A percentile compares a stretch with the other conserved stretches of the same genome.
Conservation (phyloP, 2,113 vertebrate genomes). For the Ceuthmochares aereus region DNA sequence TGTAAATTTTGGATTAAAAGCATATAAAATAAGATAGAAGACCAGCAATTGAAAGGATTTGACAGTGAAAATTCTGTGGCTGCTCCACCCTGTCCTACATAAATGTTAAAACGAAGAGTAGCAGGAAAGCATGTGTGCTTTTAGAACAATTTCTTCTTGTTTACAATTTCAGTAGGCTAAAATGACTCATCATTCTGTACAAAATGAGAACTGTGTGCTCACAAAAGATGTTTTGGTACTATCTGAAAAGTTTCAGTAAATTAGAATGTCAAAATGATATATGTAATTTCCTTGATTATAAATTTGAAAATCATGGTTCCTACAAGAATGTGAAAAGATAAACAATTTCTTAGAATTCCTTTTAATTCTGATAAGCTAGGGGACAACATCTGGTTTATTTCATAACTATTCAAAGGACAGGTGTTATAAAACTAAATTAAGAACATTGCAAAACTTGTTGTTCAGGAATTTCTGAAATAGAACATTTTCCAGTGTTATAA, state of each 20-base stretch:
- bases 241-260: slow-evolving; percentile 24
- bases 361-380: neutral
- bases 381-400: slow-evolving; percentile 50
- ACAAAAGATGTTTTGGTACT: slow-evolving; percentile 10
- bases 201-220: slow-evolving; percentile 22
- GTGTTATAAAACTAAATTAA: slow-evolving; percentile 14
- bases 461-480: slow-evolving; percentile 54
- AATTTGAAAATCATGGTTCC: neutral
- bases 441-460: neutral
- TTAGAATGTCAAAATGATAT: neutral
- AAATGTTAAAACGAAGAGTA: slow-evolving; percentile 42
- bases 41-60: neutral
- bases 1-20: neutral
- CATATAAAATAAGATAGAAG: neutral
- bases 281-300: neutral
- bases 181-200: slow-evolving; percentile 20
- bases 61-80: slow-evolving; percentile 20
- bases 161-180: slow-evolving; percentile 50
- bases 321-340: neutral
- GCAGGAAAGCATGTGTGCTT: slow-evolving; percentile 33
- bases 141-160: slow-evolving; percentile 62
- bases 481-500: slow-evolving; percentile 42
- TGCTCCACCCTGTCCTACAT: slow-evolving; percentile 37
- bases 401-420: slow-evolving; percentile 33
- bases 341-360: neutral